Base-by-base conservation (phyloP, 1,140 invertebrate genomes). In the Coenobita brevimanus region DNA sequence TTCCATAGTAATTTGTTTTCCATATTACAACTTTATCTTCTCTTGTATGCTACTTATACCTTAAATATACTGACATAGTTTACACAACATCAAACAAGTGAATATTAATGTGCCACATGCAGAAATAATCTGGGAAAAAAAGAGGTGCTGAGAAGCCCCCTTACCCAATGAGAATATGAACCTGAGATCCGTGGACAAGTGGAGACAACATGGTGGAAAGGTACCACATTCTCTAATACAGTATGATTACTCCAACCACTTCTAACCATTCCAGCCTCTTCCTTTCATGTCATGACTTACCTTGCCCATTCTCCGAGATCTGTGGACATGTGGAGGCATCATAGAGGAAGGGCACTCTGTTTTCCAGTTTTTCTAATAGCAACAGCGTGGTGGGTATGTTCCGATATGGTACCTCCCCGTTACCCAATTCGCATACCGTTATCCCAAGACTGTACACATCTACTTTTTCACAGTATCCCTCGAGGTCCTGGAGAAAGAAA, bases 381-480 rank as follows among this genome's bases (percentile, higher is more conserved):
- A 98, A 97, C 90, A 97, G 94, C 0, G 97, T 98, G 43, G 95
- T 95, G 33, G 95, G 94, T 91, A 97, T 95, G 91, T 96, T 96
- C 33, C 94, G 94, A 93, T 97, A 98, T 0, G 97, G 97, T 91
- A 97, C 96, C 69, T 95, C 94, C 0, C 97, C 97, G 93, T 98
- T 98, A 36, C 95, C 97, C 89, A 98, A 92, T 93, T 98, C 97
- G 93, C 97, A 98, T 57, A 96, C 95, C 21, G 96, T 94, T 85
- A 98, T 96, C 50, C 97, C 97, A 73, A 98, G 90, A 90, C 97
- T 98, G 91, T 98, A 98, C 41, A 98, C 95, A 93, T 98, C 97
- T 3, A 97, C 97, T 91, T 96, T 96, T 91, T 96, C 95, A 92
- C 97, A 96, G 91, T 98, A 98, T 10, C 97, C 97, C 90, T 94